These are phyloP conservation scores for Parapristionchus giblindavisi DNA, from an alignment of 2,888 invertebrate genomes.

Conservation along the genomic window DNA sequence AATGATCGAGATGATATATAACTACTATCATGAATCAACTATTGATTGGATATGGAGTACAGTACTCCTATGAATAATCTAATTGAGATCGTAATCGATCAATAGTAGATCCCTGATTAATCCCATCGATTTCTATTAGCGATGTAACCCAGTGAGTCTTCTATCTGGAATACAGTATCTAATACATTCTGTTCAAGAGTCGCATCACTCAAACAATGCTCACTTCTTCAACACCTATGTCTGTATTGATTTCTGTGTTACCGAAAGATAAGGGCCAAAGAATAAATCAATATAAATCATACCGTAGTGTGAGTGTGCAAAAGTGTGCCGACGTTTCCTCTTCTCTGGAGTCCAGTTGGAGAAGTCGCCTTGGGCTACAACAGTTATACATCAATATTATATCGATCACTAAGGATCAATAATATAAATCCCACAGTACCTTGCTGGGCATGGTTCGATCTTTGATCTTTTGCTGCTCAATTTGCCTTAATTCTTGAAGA, in stretches of 20 bases:
- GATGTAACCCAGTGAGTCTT: constrained; percentile 59
- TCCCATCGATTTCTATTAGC: constrained; percentile 67
- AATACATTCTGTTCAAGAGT: neutral
- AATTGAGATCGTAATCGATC: neutral
- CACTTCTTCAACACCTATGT: neutral
- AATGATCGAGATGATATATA: no score
- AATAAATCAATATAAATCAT: no score
- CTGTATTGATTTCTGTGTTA: no score
- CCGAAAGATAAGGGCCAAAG: no score
- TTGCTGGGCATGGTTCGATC: constrained; percentile 57
- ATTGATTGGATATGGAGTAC: no score
- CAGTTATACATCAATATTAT: neutral
- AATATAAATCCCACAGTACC: constrained; percentile 31
- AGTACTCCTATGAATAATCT: no score
- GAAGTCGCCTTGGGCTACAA: constrained; percentile 47
- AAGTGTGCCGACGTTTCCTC: constrained; percentile 66
- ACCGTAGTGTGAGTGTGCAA: constrained; percentile 63
- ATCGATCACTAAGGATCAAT: neutral
- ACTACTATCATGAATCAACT: no score
- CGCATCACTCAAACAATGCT: neutral
- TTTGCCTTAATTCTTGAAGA: constrained; percentile 44
- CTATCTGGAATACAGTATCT: constrained; percentile 43
- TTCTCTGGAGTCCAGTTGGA: constrained; percentile 44
- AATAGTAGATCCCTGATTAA: constrained; percentile 40
- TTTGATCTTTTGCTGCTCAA: constrained; percentile 41